Evolutionary conservation across 1,140 invertebrate species (phyloP).

Genomic region (Heterodera carotae): DNA sequence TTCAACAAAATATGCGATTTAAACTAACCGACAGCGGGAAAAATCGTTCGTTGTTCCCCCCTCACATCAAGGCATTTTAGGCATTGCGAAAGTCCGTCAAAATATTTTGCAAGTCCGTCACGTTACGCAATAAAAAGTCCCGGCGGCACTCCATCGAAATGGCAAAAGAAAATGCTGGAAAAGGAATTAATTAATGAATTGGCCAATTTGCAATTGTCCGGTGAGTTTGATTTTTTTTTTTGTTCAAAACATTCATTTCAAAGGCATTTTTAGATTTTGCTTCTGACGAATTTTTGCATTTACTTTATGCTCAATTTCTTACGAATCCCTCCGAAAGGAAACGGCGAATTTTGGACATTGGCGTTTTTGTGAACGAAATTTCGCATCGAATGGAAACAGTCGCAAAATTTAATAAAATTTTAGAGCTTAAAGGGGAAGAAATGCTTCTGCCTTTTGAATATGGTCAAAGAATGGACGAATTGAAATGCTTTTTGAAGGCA

Average conservation of each 20-base stretch:
- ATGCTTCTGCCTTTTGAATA: too few relatives aligned
- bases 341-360: background rate
- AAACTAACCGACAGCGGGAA: too few relatives aligned
- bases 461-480: background rate
- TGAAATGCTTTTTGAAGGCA: background rate
- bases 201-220: background rate
- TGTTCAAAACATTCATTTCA: background rate
- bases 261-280: background rate
- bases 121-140: background rate
- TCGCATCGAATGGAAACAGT: background rate
- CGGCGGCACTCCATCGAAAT: background rate
- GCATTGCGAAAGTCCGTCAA: background rate
- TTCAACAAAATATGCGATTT: too few relatives aligned
- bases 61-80: background rate
- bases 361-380: background rate
- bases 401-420: background rate
- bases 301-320: background rate
- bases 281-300: background rate
- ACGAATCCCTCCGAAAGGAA: background rate
- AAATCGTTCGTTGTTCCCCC: too few relatives aligned
- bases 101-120: background rate
- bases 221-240: too few relatives aligned
- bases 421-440: background rate
- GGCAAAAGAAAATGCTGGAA: background rate
- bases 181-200: background rate